Base-by-base conservation (phyloP, 2,113 vertebrate genomes). In the Eudorcas thomsonii region DNA sequence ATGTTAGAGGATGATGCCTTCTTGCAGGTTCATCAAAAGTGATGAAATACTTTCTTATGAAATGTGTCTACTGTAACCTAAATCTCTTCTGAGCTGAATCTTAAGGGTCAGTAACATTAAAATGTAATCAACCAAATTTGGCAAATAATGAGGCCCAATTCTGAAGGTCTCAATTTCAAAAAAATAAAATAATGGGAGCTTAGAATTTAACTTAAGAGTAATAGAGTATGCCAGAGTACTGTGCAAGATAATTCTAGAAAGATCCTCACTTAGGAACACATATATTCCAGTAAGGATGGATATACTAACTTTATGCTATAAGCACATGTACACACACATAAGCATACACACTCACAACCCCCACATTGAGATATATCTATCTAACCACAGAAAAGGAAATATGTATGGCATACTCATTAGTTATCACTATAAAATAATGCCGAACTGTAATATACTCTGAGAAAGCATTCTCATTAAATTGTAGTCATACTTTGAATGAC, bases 51-150 rank as follows among this genome's bases (percentile, higher is more conserved):
- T 93, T 60, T 90, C 77, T 92, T 57, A 62, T 28, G 91, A 39
- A 93, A 17, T 60, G 19, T 71, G 7, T 90, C n/a, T 74, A 45
- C 45, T 9, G 39, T 43, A 64, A 90, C 26, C 16, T 30, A 33
- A 90, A 52, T 80, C 33, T 92, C 39, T 87, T 93, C 43, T 80
- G 33, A 96, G 14, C 16, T 62, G 19, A 91, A 80, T 67, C n/a
- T 80, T 94, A 94, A 87, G 23, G n/a, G 26, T 85, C 15, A 92
- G 19, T 78, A 88, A 74, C 36, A 83, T 88, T 86, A 97, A 96
- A 90, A 89, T 88, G n/a, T 48, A 84, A 74, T 28, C 62, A 62
- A 45, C 28, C 45, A 83, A 95, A 97, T 52, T 28, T 92, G 84
- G 45, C 83, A 45, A 71, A 94, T 19, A 55, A 45, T 57, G n/a